phyloP scores from a whole-genome alignment of 2,113 vertebrate genomes.

The Pica pica region DNA sequence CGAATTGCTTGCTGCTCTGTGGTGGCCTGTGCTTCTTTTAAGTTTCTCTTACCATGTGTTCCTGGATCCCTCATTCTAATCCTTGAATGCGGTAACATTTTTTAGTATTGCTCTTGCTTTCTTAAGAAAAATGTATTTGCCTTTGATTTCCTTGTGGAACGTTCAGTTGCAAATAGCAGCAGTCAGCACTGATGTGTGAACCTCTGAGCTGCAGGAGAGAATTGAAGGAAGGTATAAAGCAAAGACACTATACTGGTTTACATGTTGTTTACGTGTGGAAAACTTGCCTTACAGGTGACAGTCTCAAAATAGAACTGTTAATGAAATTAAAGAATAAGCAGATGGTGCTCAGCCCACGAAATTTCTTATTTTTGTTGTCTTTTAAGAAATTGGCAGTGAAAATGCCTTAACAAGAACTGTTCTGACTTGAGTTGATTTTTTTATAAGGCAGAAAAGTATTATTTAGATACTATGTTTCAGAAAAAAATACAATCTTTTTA shows the following conservation, averaged over 20 bases:
- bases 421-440: neutral
- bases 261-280: neutral
- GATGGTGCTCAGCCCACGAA: slow-evolving; percentile 17
- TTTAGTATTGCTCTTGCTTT: neutral
- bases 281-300: slow-evolving; percentile 23
- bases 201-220: neutral
- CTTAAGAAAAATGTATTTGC: neutral
- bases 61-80: neutral
- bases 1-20: neutral
- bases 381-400: neutral
- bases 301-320: slow-evolving; percentile 23
- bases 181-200: neutral
- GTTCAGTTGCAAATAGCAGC: neutral
- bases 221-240: neutral
- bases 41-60: neutral
- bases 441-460: neutral
- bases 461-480: neutral
- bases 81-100: neutral
- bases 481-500: neutral
- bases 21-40: neutral
- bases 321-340: neutral
- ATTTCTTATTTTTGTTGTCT: slow-evolving; percentile 25
- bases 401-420: neutral
- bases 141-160: neutral
- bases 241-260: neutral